Conservation (phyloP, 2,113 vertebrate genomes). For the Periophthalmodon schlosseri region DNA sequence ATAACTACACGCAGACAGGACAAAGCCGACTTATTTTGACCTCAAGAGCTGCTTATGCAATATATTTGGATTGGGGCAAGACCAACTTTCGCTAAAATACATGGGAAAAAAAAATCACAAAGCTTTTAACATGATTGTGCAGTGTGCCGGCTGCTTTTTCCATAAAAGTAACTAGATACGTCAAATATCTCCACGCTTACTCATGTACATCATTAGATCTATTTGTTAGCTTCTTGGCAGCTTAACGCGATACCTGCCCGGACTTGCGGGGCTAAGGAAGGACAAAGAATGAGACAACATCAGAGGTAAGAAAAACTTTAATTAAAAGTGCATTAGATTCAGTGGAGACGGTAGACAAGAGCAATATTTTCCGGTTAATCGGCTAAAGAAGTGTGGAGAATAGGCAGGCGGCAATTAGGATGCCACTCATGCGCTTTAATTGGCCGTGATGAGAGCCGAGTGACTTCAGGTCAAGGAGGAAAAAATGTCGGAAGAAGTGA, state of each 20-base stretch:
- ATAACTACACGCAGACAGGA: too few species aligned
- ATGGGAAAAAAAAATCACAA: too few species aligned
- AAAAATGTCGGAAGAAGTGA: conserved; percentile 4
- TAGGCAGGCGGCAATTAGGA: conserved; percentile 44
- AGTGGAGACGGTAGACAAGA: conserved; percentile 42
- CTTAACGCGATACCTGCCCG: conserved; percentile 31
- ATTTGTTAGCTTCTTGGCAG: conserved; percentile 35
- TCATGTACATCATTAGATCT: conserved; percentile 32
- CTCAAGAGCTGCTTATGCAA: too few species aligned
- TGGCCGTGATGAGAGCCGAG: conserved; percentile 46
- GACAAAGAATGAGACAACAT: conserved; percentile 25
- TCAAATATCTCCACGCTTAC: conserved; percentile 33
- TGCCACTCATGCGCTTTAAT: conserved; percentile 48
- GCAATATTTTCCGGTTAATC: conserved; percentile 50
- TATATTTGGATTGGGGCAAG: too few species aligned
- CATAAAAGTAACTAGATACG: conserved; percentile 20
- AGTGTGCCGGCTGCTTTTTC: conserved; percentile 36
- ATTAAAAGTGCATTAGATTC: conserved; percentile 59
- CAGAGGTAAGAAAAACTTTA: conserved; percentile 43
- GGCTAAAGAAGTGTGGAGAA: conserved; percentile 48
- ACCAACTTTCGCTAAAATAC: too few species aligned
- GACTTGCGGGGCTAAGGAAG: conserved; percentile 33
- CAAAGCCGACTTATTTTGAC: too few species aligned
- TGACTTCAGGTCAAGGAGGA: conserved; percentile 47
- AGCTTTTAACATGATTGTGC: conserved; percentile 22